These are phyloP conservation scores for Rapana venosa DNA, from an alignment of 2,888 invertebrate genomes.

Conservation along the genomic window DNA sequence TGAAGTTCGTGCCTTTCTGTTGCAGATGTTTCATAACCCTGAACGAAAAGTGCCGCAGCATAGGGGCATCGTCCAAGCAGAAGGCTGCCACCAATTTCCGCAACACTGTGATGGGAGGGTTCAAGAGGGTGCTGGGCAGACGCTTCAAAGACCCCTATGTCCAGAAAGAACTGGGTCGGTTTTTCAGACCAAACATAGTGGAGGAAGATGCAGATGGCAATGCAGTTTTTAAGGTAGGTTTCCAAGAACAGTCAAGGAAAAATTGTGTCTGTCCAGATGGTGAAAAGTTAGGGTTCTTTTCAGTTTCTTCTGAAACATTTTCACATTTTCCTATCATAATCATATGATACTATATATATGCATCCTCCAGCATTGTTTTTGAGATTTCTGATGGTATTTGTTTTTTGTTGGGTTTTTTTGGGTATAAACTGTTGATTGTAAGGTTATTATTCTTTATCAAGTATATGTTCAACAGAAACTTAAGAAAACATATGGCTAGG, in stretches of 20 bases:
- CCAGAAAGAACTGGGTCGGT: conserved; percentile 86
- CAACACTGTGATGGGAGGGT: conserved; percentile 92
- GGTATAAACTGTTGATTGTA: too few species aligned
- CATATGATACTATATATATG: too few species aligned
- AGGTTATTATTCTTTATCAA: too few species aligned
- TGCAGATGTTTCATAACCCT: conserved; percentile 96
- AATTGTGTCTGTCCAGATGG: background rate
- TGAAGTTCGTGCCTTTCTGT: background rate
- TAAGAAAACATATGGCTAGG: too few species aligned
- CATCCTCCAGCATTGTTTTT: too few species aligned
- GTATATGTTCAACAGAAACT: too few species aligned
- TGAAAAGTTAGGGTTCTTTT: background rate
- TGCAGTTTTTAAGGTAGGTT: conserved; percentile 89
- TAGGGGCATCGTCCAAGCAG: conserved; percentile 98
- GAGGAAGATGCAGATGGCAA: conserved; percentile 87
- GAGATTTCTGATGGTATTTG: too few species aligned
- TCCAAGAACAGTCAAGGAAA: background rate
- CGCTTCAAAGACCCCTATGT: conserved; percentile 91
- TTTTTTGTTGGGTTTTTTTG: too few species aligned
- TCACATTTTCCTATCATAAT: too few species aligned
- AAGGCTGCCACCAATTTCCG: conserved; percentile 98
- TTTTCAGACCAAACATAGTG: conserved; percentile 87
- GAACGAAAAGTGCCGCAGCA: conserved; percentile 92
- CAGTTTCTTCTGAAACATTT: too few species aligned
- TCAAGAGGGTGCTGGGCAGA: conserved; percentile 95